phyloP scores from a whole-genome alignment of 2,888 invertebrate species.

The Vannuccia rotundouncinata region DNA sequence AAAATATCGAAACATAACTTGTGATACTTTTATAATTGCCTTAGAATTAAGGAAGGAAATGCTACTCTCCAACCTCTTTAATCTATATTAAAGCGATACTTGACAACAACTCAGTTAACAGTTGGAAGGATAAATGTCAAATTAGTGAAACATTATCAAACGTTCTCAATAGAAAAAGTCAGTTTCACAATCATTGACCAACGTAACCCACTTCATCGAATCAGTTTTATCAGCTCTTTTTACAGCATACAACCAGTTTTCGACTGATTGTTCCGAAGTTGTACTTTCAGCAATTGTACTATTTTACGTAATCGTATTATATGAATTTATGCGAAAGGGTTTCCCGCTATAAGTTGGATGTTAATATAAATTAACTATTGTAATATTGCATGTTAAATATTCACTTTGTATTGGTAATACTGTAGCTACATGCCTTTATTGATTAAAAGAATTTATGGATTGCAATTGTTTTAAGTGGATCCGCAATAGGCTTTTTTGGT shows the following conservation, averaged over 20 bases:
- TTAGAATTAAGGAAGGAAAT: no score
- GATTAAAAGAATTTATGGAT: conserved; percentile 18
- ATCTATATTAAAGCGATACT: no score
- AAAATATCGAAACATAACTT: no score
- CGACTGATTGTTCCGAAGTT: conserved; percentile 11
- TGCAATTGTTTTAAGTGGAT: conserved; percentile 7
- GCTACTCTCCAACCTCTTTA: no score
- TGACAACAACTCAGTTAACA: no score
- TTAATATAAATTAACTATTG: conserved; percentile 11
- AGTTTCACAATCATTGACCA: neutral
- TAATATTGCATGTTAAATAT: conserved; percentile 8
- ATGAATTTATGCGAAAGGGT: neutral
- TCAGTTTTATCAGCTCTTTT: conserved; percentile 4
- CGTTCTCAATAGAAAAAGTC: neutral
- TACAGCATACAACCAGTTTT: neutral
- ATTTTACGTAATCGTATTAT: conserved; percentile 11
- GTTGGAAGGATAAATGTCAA: conserved; percentile 20
- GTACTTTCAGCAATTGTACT: conserved; percentile 12
- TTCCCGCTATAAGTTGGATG: neutral
- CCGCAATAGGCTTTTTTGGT: neutral
- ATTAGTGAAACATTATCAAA: conserved; percentile 22
- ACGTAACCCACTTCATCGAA: conserved; percentile 3
- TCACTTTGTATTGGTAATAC: conserved; percentile 15
- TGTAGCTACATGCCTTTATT: conserved; percentile 11
- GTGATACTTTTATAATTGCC: no score